phyloP scores from a whole-genome alignment of 2,888 invertebrate species.

The Thymelicus acteon region DNA sequence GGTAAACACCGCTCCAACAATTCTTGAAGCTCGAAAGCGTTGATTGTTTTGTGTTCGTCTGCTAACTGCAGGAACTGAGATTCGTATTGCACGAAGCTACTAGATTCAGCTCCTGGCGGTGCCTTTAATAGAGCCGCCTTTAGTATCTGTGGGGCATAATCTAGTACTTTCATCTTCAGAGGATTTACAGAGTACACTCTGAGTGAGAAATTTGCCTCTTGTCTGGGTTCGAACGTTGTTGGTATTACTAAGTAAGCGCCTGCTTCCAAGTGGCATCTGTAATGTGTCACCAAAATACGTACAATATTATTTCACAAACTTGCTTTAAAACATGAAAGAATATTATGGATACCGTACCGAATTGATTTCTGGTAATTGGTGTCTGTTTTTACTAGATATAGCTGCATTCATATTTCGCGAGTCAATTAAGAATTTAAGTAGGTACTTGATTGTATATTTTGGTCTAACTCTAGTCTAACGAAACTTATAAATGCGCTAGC shows the following conservation, averaged over 20 bases:
- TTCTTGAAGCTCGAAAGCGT: slow-evolving; percentile 96
- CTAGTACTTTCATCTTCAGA: slow-evolving; percentile 89
- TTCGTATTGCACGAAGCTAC: slow-evolving; percentile 93
- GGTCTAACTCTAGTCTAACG: no score
- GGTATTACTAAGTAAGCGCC: slow-evolving; percentile 94
- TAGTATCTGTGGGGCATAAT: slow-evolving; percentile 87
- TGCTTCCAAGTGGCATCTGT: slow-evolving; percentile 90
- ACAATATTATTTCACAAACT: no score
- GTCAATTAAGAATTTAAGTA: no score
- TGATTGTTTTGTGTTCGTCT: slow-evolving; percentile 95
- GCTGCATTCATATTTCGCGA: no score
- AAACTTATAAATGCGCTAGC: no score
- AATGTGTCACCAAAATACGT: slow-evolving; percentile 2
- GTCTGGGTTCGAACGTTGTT: slow-evolving; percentile 95
- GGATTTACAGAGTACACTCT: slow-evolving; percentile 92
- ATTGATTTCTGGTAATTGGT: no score
- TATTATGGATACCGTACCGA: no score
- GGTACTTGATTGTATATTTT: no score
- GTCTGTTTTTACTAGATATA: no score
- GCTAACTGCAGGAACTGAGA: slow-evolving; percentile 95
- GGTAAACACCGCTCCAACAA: slow-evolving; percentile 95
- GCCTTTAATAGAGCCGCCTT: slow-evolving; percentile 92
- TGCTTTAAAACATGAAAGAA: no score
- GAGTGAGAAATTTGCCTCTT: slow-evolving; percentile 95
- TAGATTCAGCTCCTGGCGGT: slow-evolving; percentile 87